phyloP scores from a whole-genome alignment of 2,113 vertebrate genomes.

The Catharus minimus region DNA sequence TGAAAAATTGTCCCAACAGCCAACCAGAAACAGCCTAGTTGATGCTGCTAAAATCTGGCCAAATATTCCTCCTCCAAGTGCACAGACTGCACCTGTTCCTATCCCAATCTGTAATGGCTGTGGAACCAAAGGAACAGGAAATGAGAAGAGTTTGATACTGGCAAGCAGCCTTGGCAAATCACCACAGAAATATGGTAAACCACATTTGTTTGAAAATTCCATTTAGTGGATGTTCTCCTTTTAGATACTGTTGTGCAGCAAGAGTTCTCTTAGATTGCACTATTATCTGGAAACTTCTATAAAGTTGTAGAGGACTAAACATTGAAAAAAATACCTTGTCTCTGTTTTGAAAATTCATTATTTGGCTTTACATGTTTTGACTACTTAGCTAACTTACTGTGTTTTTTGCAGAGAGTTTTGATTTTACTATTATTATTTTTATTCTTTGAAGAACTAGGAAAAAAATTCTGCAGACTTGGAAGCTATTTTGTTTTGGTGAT shows the following conservation, averaged over 20 bases:
- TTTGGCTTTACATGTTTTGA: background rate
- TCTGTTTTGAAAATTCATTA: background rate
- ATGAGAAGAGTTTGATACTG: constrained; percentile 80
- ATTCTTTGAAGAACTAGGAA: background rate
- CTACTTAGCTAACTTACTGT: background rate
- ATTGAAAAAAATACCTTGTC: background rate
- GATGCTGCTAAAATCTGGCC: constrained; percentile 89
- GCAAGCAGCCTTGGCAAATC: constrained; percentile 81
- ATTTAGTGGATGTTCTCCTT: background rate
- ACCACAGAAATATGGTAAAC: constrained; percentile 87
- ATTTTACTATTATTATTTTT: background rate
- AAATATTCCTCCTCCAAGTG: constrained; percentile 82
- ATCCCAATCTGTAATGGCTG: constrained; percentile 93
- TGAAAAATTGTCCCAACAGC: constrained; percentile 74
- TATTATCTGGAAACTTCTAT: background rate
- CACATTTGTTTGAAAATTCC: background rate
- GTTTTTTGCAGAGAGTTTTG: background rate
- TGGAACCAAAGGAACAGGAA: constrained; percentile 82
- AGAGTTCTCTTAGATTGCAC: background rate
- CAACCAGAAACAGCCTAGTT: constrained; percentile 78
- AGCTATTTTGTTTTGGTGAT: background rate
- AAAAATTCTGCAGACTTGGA: background rate
- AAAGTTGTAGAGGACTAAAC: background rate
- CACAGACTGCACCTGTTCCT: constrained; percentile 78
- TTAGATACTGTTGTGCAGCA: background rate